Percentiles rank a stretch among this genome's conserved stretches.
Conservation (phyloP, 2,888 invertebrate species). For the Stramonita haemastoma region DNA sequence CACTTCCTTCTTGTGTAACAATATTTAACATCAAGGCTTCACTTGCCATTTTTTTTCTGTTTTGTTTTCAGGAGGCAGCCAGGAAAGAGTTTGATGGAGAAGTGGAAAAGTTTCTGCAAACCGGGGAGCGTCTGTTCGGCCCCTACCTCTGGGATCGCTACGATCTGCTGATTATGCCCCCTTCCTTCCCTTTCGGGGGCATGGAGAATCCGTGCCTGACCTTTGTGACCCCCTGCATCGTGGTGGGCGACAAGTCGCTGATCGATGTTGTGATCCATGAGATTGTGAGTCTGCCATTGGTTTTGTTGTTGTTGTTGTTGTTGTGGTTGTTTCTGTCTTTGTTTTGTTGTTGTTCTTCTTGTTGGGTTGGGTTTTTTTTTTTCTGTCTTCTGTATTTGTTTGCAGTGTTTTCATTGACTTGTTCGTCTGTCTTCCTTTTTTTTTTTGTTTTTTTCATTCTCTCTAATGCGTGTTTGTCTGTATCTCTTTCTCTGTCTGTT, state of each 20-base stretch:
- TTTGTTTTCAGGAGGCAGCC: conserved; percentile 51
- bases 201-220: conserved; percentile 97
- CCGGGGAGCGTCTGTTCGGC: conserved; percentile 89
- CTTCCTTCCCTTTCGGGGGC: conserved; percentile 94
- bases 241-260: conserved; percentile 90
- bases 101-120: conserved; percentile 87
- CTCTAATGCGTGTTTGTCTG: too few species aligned
- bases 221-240: conserved; percentile 89
- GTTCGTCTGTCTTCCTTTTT: not conserved
- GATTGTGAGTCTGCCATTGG: conserved; percentile 84
- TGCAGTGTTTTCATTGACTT: not conserved
- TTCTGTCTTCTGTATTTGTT: too few species aligned
- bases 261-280: conserved; percentile 94
- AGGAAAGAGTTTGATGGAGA: conserved; percentile 57
- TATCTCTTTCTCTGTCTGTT: too few species aligned
- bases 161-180: conserved; percentile 90
- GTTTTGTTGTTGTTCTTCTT: not conserved
- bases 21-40: not conserved
- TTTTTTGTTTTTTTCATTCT: too few species aligned
- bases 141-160: conserved; percentile 92
- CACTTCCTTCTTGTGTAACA: not conserved
- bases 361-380: too few species aligned
- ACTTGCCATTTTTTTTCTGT: not conserved
- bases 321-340: not conserved
- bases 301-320: not conserved